Base-by-base conservation (phyloP, 2,797 vertebrate genomes). In the Sorex maritimensis region DNA sequence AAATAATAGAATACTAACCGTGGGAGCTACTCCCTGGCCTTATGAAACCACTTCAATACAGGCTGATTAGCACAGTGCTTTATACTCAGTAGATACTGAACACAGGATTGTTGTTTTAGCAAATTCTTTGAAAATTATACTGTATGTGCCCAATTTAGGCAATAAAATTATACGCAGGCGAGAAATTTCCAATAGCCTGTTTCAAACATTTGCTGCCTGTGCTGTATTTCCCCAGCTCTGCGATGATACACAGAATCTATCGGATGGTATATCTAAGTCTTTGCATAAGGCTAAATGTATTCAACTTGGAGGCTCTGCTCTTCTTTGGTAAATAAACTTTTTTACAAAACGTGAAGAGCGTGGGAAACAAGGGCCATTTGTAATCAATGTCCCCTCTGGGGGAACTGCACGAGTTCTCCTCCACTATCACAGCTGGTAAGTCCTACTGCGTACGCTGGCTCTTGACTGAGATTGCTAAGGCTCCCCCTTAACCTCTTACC, bases 241-340 rank as follows among this genome's bases (percentile, higher is more conserved):
- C 23, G 10, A 46, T 72, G 17, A 95, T 89, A 82, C n/a, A 12
- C 28, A 77, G 91, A 86, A 46, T 11, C 81, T 2, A 19, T 61
- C 7, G 65, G 74, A 58, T n/a, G 41, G 67, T 24, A 5, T 11
- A 78, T 6, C 13, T 24, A 73, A 72, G 17, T n/a, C 46, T 79
- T 69, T 82, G 71, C 71, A 77, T 69, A 71, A 88, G 84, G 81
- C 78, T 81, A 72, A 86, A 84, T 65, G 61, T 74, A 84, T 80
- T 94, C 55, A 75, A 12, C 23, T 85, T 63, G 65, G 55, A 85
- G 55, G 17, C 87, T 90, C 75, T 75, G 6, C 58, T 84, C 41
- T 86, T 23, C 58, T 49, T 55, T 58, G 68, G 41, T 73, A 28
- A 79, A 55, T 41, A 19, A 88, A 86, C 52, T 3, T 79, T 79